These are phyloP conservation scores for Drosophila histrio DNA, from an alignment of 2,888 invertebrate species.

Conservation along the genomic window DNA sequence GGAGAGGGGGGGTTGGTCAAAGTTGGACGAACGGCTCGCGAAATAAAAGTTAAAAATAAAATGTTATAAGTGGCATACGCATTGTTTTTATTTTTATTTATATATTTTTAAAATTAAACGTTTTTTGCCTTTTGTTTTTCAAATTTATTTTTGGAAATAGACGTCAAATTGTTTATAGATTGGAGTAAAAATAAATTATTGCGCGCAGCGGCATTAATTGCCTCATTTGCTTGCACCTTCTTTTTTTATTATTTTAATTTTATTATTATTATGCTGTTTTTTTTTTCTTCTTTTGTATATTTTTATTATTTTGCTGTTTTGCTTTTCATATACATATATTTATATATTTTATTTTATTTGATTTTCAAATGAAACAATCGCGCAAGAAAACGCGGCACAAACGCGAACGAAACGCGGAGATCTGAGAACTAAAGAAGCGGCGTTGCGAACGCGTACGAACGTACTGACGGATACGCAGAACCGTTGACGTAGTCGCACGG, in stretches of 20 bases:
- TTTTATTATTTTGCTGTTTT: slow-evolving; percentile 3
- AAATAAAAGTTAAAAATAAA: slow-evolving; percentile 59
- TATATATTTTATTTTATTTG: slow-evolving; percentile 8
- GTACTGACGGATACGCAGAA: slow-evolving; percentile 74
- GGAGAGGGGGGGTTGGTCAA: background rate
- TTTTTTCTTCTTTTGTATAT: background rate
- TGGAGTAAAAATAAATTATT: slow-evolving; percentile 75
- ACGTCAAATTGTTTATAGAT: slow-evolving; percentile 73
- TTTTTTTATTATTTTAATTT: slow-evolving; percentile 30
- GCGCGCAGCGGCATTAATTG: slow-evolving; percentile 62
- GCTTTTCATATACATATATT: background rate
- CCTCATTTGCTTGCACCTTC: slow-evolving; percentile 35
- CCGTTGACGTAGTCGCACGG: slow-evolving; percentile 76
- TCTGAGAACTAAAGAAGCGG: slow-evolving; percentile 63
- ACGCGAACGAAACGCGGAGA: slow-evolving; percentile 59
- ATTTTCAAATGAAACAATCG: slow-evolving; percentile 47
- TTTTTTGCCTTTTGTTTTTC: slow-evolving; percentile 33
- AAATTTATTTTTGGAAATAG: slow-evolving; percentile 75
- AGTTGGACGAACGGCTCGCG: slow-evolving; percentile 25
- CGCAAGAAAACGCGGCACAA: slow-evolving; percentile 57
- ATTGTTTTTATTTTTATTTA: slow-evolving; percentile 54
- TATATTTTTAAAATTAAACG: slow-evolving; percentile 32
- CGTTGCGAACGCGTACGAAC: slow-evolving; percentile 79
- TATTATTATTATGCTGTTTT: slow-evolving; percentile 23
- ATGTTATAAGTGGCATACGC: slow-evolving; percentile 62